Percentiles rank a stretch among this genome's conserved stretches.
These are phyloP conservation scores for Pantherophis guttatus DNA, from an alignment of 2,113 vertebrate genomes.

Conservation along the genomic window DNA sequence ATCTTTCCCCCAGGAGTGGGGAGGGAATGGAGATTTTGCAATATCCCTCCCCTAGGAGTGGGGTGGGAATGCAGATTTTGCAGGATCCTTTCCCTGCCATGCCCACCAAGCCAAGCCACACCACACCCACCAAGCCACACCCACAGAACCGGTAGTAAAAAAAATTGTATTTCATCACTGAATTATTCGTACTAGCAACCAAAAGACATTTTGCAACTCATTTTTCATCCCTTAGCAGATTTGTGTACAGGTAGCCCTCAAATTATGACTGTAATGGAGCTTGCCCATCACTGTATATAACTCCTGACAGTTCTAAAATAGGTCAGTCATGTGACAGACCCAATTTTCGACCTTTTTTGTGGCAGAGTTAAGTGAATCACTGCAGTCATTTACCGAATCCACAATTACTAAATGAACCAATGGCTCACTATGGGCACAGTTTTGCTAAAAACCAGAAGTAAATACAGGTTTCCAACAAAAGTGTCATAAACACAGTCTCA, in stretches of 20 bases:
- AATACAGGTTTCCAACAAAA: neutral
- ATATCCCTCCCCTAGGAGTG: too few species aligned
- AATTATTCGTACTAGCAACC: neutral
- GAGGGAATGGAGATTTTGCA: too few species aligned
- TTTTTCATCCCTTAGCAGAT: neutral
- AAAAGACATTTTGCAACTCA: neutral
- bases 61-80: too few species aligned
- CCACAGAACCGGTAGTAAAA: too few species aligned
- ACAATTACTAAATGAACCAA: neutral
- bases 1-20: too few species aligned
- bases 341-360: neutral
- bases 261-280: neutral
- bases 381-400: neutral
- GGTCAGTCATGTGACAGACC: neutral
- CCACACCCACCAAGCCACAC: too few species aligned
- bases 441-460: neutral
- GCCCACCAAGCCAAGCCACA: too few species aligned
- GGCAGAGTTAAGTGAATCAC: neutral
- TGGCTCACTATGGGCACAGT: neutral
- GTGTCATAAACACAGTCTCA: neutral
- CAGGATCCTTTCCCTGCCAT: too few species aligned
- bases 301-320: neutral
- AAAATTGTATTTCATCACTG: too few species aligned
- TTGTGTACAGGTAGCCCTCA: neutral
- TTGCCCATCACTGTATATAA: neutral